These are phyloP conservation scores for Leontocebus nigricollis DNA, from an alignment of 2,797 vertebrate species.

Conservation along the genomic window DNA sequence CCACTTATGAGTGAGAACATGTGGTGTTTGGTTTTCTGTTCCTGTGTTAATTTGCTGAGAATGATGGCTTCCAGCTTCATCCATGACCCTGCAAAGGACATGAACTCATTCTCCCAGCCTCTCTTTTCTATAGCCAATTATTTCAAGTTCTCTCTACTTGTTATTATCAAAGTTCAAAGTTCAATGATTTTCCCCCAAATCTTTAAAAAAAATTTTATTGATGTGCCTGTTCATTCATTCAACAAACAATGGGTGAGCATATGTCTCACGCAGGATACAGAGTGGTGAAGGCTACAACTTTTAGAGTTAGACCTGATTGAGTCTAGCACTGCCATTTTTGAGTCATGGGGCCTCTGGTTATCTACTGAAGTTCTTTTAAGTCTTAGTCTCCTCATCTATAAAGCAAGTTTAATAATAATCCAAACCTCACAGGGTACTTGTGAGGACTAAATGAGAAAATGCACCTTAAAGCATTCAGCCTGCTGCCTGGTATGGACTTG, in stretches of 20 bases:
- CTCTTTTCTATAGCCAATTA: not conserved
- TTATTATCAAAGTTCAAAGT: not conserved
- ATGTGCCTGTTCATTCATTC: slow-evolving; percentile 3
- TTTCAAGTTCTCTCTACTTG: not conserved
- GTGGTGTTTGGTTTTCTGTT: not conserved
- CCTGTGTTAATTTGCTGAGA: not conserved
- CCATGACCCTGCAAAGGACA: not conserved
- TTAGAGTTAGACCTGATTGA: not conserved
- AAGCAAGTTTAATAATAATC: not conserved
- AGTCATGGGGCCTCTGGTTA: not conserved
- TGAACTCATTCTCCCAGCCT: not conserved
- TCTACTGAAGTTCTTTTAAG: not conserved
- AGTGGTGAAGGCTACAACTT: not conserved
- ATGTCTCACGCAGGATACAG: not conserved
- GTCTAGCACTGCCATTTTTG: not conserved
- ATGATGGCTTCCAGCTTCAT: not conserved
- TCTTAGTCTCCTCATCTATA: not conserved
- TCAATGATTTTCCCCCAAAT: not conserved
- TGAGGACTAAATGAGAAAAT: not conserved
- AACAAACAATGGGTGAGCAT: not conserved
- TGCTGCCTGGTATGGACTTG: not conserved
- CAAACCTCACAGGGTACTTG: not conserved
- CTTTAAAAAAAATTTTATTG: not conserved
- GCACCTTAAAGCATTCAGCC: not conserved
- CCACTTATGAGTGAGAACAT: not conserved